Percentiles rank a stretch among this genome's conserved stretches.
These are phyloP conservation scores for Ivindomyrus marchei DNA, from an alignment of 2,113 vertebrate genomes.

Conservation along the genomic window DNA sequence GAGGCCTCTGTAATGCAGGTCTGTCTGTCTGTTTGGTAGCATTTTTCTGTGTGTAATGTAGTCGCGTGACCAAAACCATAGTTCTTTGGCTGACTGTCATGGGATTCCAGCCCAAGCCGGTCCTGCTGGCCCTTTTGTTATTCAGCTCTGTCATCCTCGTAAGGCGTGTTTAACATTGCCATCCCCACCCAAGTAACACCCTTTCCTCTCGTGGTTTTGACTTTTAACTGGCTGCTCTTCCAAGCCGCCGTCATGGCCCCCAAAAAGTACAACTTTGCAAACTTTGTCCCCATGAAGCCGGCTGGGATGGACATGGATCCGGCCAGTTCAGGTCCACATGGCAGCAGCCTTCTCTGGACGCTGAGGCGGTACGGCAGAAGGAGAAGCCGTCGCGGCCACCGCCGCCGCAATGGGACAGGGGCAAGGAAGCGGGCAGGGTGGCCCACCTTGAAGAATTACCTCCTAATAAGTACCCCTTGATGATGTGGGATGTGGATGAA, in stretches of 20 bases:
- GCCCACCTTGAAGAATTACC: neutral
- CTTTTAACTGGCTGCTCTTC: constrained; percentile 17
- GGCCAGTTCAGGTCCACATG: neutral
- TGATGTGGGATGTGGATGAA: neutral
- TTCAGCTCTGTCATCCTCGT: neutral
- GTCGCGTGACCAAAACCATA: neutral
- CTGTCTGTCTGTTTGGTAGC: neutral
- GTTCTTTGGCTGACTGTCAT: neutral
- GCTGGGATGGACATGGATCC: neutral
- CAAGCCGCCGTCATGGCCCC: neutral
- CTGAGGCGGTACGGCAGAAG: neutral
- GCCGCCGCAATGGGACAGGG: neutral
- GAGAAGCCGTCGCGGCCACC: constrained; percentile 9
- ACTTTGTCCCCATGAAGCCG: neutral
- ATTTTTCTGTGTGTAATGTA: neutral
- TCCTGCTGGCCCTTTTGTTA: neutral
- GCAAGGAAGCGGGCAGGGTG: neutral
- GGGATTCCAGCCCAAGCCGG: neutral
- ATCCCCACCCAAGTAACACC: neutral
- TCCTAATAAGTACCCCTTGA: neutral
- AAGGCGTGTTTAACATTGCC: neutral
- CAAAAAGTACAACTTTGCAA: neutral
- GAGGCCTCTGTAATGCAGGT: neutral
- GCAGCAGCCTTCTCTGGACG: neutral
- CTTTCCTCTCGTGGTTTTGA: constrained; percentile 22